Percentiles rank a stretch among this genome's conserved stretches.
phyloP scores from a whole-genome alignment of 1,140 invertebrate genomes.

The Apolygus lucorum region DNA sequence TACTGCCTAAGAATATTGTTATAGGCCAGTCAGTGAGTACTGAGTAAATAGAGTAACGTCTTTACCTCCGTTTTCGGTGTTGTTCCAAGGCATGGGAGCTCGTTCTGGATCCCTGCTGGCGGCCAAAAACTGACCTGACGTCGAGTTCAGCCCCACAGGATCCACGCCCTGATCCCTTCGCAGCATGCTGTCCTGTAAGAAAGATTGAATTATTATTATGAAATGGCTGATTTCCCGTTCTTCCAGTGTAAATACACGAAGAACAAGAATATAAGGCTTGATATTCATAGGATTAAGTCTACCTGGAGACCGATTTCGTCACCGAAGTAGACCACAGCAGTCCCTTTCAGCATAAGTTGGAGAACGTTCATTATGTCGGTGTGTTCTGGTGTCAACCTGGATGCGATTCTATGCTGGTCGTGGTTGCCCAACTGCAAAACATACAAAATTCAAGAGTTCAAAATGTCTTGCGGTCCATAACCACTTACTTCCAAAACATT shows the following conservation, averaged over 20 bases:
- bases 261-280: neutral
- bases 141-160: neutral
- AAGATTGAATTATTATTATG: no score
- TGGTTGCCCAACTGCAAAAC: constrained; percentile 60
- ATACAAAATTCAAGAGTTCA: no score
- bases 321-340: constrained; percentile 25
- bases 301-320: constrained; percentile 26
- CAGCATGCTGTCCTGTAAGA: neutral
- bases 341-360: constrained; percentile 34
- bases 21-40: no score
- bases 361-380: constrained; percentile 68
- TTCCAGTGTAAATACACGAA: neutral
- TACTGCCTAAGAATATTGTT: neutral
- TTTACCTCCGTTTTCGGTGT: neutral
- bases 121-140: neutral
- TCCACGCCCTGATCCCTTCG: neutral
- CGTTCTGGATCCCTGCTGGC: neutral
- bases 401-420: constrained; percentile 54
- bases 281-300: neutral
- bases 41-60: no score
- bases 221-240: no score
- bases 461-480: no score
- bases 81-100: neutral
- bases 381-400: constrained; percentile 50
- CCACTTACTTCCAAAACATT: no score